Conservation (phyloP, 2,888 invertebrate genomes). For the Hipparchia semele region DNA sequence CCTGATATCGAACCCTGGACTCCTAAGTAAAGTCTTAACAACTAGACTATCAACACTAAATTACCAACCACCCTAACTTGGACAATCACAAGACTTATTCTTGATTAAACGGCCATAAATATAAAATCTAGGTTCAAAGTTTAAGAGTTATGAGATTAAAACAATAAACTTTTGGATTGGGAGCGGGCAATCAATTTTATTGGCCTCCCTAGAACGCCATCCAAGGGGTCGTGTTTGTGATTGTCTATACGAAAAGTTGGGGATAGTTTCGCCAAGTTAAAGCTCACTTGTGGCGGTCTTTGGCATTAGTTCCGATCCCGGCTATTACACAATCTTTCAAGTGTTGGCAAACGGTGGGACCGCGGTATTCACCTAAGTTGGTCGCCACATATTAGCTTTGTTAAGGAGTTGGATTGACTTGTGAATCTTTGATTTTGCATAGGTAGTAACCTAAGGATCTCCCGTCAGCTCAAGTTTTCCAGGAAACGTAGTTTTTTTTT, state of each 20-base stretch:
- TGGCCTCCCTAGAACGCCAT: background rate
- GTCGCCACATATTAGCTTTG: constrained; percentile 14
- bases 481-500: too few relatives aligned
- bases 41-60: too few relatives aligned
- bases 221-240: constrained; percentile 11
- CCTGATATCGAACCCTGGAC: too few relatives aligned
- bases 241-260: constrained; percentile 19
- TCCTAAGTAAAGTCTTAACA: too few relatives aligned
- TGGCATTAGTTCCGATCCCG: constrained; percentile 25
- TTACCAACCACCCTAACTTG: background rate
- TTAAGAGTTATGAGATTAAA: constrained; percentile 8
- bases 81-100: background rate
- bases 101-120: background rate
- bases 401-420: background rate
- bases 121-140: constrained; percentile 4
- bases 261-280: constrained; percentile 18
- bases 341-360: constrained; percentile 26
- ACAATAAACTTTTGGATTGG: constrained; percentile 17
- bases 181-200: constrained; percentile 10
- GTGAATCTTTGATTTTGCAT: background rate
- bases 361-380: constrained; percentile 22
- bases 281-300: constrained; percentile 2
- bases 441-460: background rate
- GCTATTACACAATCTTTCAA: constrained; percentile 25
- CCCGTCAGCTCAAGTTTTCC: too few relatives aligned